Evolutionary conservation across 2,888 invertebrate species (phyloP), one percentile per base, ranked within the genome.

Genomic region (Andrena fulva): DNA sequence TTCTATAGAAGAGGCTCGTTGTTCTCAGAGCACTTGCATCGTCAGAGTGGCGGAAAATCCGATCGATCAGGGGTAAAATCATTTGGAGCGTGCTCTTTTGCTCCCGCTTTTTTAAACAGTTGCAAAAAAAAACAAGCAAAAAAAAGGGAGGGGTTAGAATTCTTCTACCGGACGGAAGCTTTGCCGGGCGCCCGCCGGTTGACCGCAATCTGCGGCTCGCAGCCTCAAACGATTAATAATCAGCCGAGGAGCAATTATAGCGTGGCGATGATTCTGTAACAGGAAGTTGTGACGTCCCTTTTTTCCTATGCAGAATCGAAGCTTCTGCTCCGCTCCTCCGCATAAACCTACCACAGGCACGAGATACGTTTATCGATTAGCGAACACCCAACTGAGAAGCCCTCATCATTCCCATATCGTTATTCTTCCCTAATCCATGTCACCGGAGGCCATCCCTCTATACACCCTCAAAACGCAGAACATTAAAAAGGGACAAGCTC

Each of bases 201-300:
- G 77, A 63, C 78, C 77, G 78, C 63, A 59, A 63, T 77, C 50
- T 56, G 68, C 48, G 35, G 78, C 48, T 35, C 20, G 2, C 24
- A 75, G 27, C 56, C 27, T 48, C 68, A 69, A 77, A 56, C 77
- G 69, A 68, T 79, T 69, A 50, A 79, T 76, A 76, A 77, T 76
- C 76, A 69, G 35, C 33, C 62, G 56, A n/a, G 10, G 16, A 64
- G 76, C 62, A 48, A 75, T 79, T 79, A 64, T 48, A 56, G 42
- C 27, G 54, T 56, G 20, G 64, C 68, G 66, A 66, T 29, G 20
- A 29, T 42, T 35, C 31, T 33, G 33, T 42, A 31, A 29, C 20
- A 31, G 60, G 24, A 20, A 31, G 42, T 54, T n/a, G 12, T 12
- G 54, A 6, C 10, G 42, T 12, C n/a, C 35, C 33, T 60, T 27